Conservation (phyloP, 2,113 vertebrate species). For the Phyllostomus hastatus region DNA sequence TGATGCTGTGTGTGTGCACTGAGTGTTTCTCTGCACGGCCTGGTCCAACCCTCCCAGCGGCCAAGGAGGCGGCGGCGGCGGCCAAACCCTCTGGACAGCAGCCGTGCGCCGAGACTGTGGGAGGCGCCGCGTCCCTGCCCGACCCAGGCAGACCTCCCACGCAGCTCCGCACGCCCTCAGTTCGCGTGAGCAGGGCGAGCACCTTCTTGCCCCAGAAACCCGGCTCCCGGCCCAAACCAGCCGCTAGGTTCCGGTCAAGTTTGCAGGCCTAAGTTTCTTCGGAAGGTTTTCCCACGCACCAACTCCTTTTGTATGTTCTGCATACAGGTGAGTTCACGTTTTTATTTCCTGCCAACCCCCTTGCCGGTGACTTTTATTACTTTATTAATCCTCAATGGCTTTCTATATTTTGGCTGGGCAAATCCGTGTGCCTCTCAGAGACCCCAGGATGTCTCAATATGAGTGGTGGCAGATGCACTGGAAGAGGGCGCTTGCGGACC, state of each 20-base stretch:
- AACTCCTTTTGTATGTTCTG: background rate
- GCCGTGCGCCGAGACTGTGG: background rate
- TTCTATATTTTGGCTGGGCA: background rate
- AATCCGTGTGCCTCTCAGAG: background rate
- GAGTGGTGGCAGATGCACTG: background rate
- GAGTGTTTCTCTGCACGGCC: fast-evolving
- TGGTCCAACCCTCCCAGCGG: no score
- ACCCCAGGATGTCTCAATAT: background rate
- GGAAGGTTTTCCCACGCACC: background rate
- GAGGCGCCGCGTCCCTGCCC: fast-evolving
- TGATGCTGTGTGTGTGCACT: fast-evolving
- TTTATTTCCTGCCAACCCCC: background rate
- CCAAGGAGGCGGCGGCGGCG: fast-evolving
- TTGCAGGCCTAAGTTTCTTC: background rate
- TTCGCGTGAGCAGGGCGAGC: background rate
- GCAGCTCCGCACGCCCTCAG: fast-evolving
- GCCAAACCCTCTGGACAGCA: no score
- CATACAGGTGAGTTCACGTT: background rate
- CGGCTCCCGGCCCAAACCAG: background rate
- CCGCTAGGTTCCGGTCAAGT: background rate
- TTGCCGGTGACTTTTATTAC: background rate
- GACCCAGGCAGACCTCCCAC: no score
- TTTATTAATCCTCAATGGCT: background rate
- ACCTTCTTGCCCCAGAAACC: background rate
- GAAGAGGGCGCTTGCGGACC: background rate